Evolutionary conservation across 2,888 invertebrate genomes (phyloP).

Genomic region (Diaperis boleti): DNA sequence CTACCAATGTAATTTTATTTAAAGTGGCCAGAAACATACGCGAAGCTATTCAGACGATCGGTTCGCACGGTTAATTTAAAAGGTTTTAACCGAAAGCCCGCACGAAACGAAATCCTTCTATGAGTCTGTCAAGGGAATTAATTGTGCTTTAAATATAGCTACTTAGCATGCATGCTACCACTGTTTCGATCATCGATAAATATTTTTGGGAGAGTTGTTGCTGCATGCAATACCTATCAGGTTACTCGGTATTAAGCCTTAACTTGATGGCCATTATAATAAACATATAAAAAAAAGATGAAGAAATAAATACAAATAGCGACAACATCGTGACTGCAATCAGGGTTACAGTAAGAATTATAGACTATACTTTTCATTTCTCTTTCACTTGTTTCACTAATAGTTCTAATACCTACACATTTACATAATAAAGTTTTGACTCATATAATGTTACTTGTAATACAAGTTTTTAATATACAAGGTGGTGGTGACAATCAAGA

Average conservation of each 20-base stretch:
- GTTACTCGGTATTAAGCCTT: slow-evolving; percentile 34
- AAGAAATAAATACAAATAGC: background rate
- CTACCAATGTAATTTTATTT: slow-evolving; percentile 48
- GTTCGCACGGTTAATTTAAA: slow-evolving; percentile 31
- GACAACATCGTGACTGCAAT: background rate
- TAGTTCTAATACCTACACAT: too few species aligned
- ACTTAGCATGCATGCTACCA: slow-evolving; percentile 59
- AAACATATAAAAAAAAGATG: slow-evolving; percentile 11
- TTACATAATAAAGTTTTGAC: too few species aligned
- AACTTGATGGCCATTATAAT: slow-evolving; percentile 18
- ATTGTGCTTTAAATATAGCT: slow-evolving; percentile 57
- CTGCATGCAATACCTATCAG: slow-evolving; percentile 44
- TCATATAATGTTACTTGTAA: too few species aligned
- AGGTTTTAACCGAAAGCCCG: slow-evolving; percentile 1
- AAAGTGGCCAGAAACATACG: slow-evolving; percentile 43
- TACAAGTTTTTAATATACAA: too few species aligned
- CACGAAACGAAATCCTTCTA: slow-evolving; percentile 15
- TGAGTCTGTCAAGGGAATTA: slow-evolving; percentile 47
- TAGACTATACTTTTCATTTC: too few species aligned
- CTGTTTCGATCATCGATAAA: slow-evolving; percentile 56
- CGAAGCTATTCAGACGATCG: slow-evolving; percentile 32
- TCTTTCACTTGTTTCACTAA: too few species aligned
- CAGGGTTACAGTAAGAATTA: background rate
- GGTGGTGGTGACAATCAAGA: too few species aligned
- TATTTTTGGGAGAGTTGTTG: slow-evolving; percentile 51